Base-by-base conservation (phyloP, 1,140 invertebrate genomes). In the Achatina immaculata region DNA sequence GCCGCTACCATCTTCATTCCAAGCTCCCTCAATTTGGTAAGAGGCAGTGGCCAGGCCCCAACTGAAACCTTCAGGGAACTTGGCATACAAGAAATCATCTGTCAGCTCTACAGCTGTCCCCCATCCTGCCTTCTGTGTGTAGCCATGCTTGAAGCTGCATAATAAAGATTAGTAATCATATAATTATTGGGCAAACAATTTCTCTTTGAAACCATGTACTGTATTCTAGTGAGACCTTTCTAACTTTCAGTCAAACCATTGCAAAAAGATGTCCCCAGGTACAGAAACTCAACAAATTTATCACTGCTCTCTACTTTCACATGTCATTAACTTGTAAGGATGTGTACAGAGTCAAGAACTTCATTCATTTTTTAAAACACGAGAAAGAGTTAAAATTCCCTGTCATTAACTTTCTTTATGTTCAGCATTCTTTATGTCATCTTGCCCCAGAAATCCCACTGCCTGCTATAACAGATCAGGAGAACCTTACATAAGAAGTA, bases 1-100 rank as follows among this genome's bases (percentile, higher is more conserved):
- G n/a, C n/a, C n/a, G 14, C 28, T 82, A 90, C 91, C 91, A 74
- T 90, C 89, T 66, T 75, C 86, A 82, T 91, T 85, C 87, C 87
- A 91, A 9, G 80, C 91, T 55, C 92, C 92, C 84, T 92, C 92
- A 36, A 92, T 85, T 86, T 92, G 92, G 77, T 91, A 92, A 19
- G 91, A 78, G 9, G 92, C 85, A 0, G 91, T 90, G 31, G 92
- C 91, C 14, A 86, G 85, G 51, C 88, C 88, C 90, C 90, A 92
- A 14, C 87, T 81, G 76, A 92, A 92, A 55, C 86, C 85, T 14
- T 85, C 73, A 21, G 91, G 90, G 79, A 92, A 92, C 51, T 83
- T 71, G 48, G 82, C 85, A 58, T 84, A 86, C 36, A 83, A 51
- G 36, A 80, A 58, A 28, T 83, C 36, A 16, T 77, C 82, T 0